Evolutionary conservation across 2,113 vertebrate species (phyloP).

Genomic region (Chiloscyllium plagiosum): DNA sequence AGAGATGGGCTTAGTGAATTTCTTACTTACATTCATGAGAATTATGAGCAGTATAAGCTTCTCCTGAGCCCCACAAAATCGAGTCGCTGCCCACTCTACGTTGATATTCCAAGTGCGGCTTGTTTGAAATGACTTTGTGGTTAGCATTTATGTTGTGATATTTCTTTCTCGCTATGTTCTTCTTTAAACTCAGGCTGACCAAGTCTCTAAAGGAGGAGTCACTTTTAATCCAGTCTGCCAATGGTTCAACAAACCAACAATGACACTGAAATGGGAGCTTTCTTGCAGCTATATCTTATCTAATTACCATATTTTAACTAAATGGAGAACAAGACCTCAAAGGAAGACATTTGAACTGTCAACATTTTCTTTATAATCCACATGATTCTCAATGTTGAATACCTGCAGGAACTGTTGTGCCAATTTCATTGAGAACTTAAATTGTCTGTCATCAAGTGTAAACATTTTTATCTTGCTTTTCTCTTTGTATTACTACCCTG

Average conservation of each 20-base stretch:
- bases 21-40: background rate
- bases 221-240: background rate
- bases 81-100: background rate
- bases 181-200: background rate
- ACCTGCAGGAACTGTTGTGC: background rate
- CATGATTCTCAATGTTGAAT: background rate
- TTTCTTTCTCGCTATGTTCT: background rate
- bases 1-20: background rate
- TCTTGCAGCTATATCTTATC: background rate
- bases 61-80: background rate
- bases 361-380: background rate
- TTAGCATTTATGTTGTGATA: background rate
- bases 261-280: background rate
- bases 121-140: background rate
- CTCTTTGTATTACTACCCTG: background rate
- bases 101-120: background rate
- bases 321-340: background rate
- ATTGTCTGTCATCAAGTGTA: background rate
- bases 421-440: background rate
- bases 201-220: background rate
- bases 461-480: background rate
- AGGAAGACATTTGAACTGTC: background rate
- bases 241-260: background rate
- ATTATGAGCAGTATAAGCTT: background rate
- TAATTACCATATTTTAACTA: background rate